Base-by-base conservation (phyloP, 1,140 invertebrate species). In the Lanistes nyassanus region DNA sequence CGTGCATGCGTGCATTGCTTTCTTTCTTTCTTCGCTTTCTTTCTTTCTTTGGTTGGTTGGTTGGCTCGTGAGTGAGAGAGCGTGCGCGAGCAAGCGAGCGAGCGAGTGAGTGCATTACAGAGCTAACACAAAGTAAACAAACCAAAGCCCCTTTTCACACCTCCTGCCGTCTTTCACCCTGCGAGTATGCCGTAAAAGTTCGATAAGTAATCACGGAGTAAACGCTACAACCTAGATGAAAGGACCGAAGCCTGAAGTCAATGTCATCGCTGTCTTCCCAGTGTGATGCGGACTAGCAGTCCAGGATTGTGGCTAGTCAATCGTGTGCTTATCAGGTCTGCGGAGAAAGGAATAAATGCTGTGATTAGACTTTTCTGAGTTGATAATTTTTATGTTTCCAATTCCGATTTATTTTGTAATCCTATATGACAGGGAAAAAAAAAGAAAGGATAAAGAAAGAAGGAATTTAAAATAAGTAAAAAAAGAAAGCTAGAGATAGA, bases 31-130 rank as follows among this genome's bases (percentile, higher is more conserved):
- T n/a, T n/a, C n/a, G n/a, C n/a, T n/a, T n/a, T n/a, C n/a, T n/a
- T n/a, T n/a, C n/a, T n/a, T n/a, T n/a, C n/a, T n/a, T n/a, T n/a
- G n/a, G n/a, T n/a, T n/a, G n/a, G n/a, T n/a, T n/a, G n/a, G n/a
- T n/a, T n/a, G n/a, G 58, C 23, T 23, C 23, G 58, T 60, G 58
- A 9, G 7, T 60, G 23, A 9, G 58, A 60, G 58, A 60, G 58
- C n/a, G 58, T 26, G n/a, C n/a, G n/a, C n/a, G n/a, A n/a, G n/a
- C n/a, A n/a, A n/a, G n/a, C n/a, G n/a, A n/a, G n/a, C n/a, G 23
- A 60, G 58, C n/a, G 58, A 60, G 58, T 26, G 58, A 60, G 58
- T 26, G 58, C n/a, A 31, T 26, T 23, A 60, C n/a, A 60, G 58
- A 60, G 58, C n/a, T 23, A 60, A 31, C n/a, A 31, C n/a, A 31